Base-by-base conservation (phyloP, 2,113 vertebrate genomes). In the Grus americana region DNA sequence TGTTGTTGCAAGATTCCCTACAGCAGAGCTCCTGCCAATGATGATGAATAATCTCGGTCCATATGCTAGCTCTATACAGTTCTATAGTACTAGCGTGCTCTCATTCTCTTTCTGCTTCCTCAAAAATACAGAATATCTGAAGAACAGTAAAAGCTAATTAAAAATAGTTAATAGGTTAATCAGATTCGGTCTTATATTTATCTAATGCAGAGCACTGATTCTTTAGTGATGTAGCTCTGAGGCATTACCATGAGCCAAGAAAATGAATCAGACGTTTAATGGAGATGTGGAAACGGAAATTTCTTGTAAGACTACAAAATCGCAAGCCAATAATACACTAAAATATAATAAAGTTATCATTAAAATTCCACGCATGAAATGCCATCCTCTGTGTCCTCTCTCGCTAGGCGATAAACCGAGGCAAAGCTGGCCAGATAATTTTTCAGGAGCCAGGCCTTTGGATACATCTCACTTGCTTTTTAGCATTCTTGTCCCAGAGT, bases 201-300 rank as follows among this genome's bases (percentile, higher is more conserved):
- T 96, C 92, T 90, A 96, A 91, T 93, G 90, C 79, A 96, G 95
- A 92, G 61, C 30, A 58, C 71, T 74, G 92, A 78, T 95, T 95
- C 93, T 88, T 95, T 84, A 94, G 90, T 80, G 88, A 86, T 97
- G 92, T 79, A 95, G 85, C 55, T 88, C 6, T 47, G 86, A 97
- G 55, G 80, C 76, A 89, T 96, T 96, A 92, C 63, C 72, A 44
- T 6, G 76, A 94, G 96, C 96, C 97, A 98, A 98, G 95, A 97
- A 93, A 96, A 95, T 97, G 91, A 98, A 98, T 97, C 95, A 97
- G 93, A 95, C 90, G 40, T 92, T 97, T 98, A 98, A 98, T 97
- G 96, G 93, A 85, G 96, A 93, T 94, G 67, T 95, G 96, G 96
- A 97, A 98, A 96, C 16, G 79, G 95, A 98, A 97, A 96, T 97